phyloP scores from a whole-genome alignment of 2,797 vertebrate species.

The Microctenopoma stevenorrisi region DNA sequence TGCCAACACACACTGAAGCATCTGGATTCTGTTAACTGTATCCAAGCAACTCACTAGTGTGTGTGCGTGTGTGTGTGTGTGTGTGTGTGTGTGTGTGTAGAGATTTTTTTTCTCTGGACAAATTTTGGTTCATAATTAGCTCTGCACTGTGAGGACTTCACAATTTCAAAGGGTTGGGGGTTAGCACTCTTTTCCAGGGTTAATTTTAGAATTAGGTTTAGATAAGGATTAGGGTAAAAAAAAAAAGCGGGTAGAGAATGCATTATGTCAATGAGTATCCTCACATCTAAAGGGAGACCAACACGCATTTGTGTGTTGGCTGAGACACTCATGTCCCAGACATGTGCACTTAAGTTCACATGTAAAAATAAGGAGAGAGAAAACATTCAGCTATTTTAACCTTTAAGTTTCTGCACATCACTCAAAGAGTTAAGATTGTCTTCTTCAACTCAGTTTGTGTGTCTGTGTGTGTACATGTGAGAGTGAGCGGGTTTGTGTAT shows the following conservation, averaged over 20 bases:
- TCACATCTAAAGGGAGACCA: too few species aligned
- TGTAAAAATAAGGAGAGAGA: conserved; percentile 31
- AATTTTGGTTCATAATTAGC: background rate
- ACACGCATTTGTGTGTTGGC: background rate
- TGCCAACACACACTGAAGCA: conserved; percentile 65
- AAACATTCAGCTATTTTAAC: conserved; percentile 65
- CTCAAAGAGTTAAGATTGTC: conserved; percentile 78
- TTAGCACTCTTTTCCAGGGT: background rate
- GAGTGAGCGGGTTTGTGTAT: conserved; percentile 45
- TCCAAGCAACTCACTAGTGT: conserved; percentile 59
- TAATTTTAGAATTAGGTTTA: background rate
- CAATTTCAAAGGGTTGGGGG: background rate
- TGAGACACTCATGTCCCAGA: conserved; percentile 8
- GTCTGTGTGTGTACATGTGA: conserved; percentile 53
- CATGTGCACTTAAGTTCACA: conserved; percentile 10
- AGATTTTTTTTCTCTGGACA: conserved; percentile 18
- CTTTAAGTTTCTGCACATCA: conserved; percentile 78
- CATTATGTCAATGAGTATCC: too few species aligned
- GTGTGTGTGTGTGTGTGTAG: conserved; percentile 23
- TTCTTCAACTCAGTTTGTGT: conserved; percentile 71
- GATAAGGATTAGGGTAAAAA: too few species aligned
- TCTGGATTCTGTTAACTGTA: conserved; percentile 78
- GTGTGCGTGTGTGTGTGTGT: conserved; percentile 9
- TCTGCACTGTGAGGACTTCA: background rate
- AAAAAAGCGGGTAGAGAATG: too few species aligned